Conservation (phyloP, 2,888 invertebrate species). For the Cecidostiba fungosa region DNA sequence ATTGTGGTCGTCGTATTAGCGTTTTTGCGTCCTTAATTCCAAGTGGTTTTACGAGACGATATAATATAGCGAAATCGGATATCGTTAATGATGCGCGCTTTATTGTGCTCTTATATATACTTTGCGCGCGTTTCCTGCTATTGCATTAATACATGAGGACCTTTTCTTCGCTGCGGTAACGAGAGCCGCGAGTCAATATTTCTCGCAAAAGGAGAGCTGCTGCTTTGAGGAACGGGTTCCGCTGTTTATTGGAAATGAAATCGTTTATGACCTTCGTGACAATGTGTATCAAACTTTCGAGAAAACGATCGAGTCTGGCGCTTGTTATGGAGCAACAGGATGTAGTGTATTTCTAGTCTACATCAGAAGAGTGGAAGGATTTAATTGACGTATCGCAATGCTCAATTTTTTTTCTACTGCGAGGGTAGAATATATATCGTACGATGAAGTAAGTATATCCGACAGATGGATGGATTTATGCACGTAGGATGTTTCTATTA, state of each 20-base stretch:
- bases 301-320: slow-evolving; percentile 1
- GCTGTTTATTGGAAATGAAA: slow-evolving; percentile 20
- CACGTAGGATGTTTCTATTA: not conserved
- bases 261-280: slow-evolving; percentile 46
- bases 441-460: not conserved
- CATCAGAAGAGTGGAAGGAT: not conserved
- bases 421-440: too few species aligned
- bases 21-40: not conserved
- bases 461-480: not conserved
- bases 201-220: not conserved
- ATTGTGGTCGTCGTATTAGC: not conserved
- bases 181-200: not conserved
- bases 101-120: too few species aligned
- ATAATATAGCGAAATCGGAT: not conserved
- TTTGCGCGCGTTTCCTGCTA: not conserved
- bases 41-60: not conserved
- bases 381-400: not conserved
- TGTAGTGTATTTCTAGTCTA: not conserved
- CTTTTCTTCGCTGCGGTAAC: not conserved
- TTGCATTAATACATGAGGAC: not conserved
- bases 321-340: slow-evolving; percentile 19
- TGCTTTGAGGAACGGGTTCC: slow-evolving; percentile 36
- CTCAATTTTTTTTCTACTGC: too few species aligned
- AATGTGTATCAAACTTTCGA: slow-evolving; percentile 25
- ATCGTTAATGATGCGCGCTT: slow-evolving; percentile 4